A percentile compares a stretch with the other conserved stretches of the same genome.
Evolutionary conservation across 2,888 invertebrate genomes (phyloP).

Genomic region (Scaptomyza caliginosa): DNA sequence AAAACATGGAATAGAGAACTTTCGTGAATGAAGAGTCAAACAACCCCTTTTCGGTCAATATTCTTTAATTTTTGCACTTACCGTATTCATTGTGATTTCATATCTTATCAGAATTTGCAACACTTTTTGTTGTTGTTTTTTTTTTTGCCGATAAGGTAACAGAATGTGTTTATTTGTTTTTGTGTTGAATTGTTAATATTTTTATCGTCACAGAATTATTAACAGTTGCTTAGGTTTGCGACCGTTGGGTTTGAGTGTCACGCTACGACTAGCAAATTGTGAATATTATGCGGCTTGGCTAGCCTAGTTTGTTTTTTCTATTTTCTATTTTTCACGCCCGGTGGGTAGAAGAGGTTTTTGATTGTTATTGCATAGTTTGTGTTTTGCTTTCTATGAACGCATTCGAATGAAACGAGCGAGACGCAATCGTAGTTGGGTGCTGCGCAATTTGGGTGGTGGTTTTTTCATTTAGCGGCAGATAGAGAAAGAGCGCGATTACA

Average conservation of each 20-base stretch:
- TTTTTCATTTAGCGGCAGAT: background rate
- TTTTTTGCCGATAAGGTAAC: too few relatives aligned
- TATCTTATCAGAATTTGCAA: slow-evolving; percentile 26
- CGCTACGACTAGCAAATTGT: slow-evolving; percentile 43
- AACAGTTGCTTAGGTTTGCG: background rate
- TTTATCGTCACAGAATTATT: background rate
- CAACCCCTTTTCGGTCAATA: slow-evolving; percentile 6
- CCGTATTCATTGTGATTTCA: slow-evolving; percentile 45
- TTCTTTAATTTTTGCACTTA: slow-evolving; percentile 37
- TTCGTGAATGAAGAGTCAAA: slow-evolving; percentile 61
- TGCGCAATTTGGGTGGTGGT: slow-evolving; percentile 69
- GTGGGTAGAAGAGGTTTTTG: slow-evolving; percentile 31
- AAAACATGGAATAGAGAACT: slow-evolving; percentile 1
- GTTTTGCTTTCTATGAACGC: slow-evolving; percentile 57
- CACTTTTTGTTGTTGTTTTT: background rate
- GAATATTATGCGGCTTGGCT: slow-evolving; percentile 41
- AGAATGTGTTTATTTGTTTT: background rate
- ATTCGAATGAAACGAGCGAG: slow-evolving; percentile 65
- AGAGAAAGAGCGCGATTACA: slow-evolving; percentile 1
- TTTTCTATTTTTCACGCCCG: slow-evolving; percentile 40
- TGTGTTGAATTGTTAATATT: background rate
- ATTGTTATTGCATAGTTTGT: slow-evolving; percentile 39
- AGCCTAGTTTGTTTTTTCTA: slow-evolving; percentile 30
- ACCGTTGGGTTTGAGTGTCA: slow-evolving; percentile 49
- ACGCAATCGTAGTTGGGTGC: slow-evolving; percentile 39